A percentile compares a stretch with the other conserved stretches of the same genome.
Evolutionary conservation across 1,140 invertebrate species (phyloP).

Genomic region (Mylabris phalerata): DNA sequence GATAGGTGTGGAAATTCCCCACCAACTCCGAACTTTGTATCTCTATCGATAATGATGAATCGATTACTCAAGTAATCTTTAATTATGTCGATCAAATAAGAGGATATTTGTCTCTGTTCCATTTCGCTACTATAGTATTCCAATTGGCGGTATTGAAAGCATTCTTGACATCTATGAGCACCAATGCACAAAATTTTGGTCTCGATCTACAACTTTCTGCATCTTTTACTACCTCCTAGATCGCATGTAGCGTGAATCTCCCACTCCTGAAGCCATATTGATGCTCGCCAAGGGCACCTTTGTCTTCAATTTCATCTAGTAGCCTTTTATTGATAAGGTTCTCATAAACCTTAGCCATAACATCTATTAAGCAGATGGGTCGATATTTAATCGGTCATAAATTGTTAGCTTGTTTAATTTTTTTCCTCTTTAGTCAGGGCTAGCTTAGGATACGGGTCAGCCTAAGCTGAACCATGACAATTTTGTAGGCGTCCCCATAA

Average conservation of each 20-base stretch:
- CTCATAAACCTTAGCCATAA: slow-evolving; percentile 2
- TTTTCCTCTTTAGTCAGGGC: no score
- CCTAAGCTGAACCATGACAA: no score
- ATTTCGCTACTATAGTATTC: slow-evolving; percentile 1
- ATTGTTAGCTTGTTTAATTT: no score
- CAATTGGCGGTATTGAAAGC: not conserved
- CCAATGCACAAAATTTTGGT: no score
- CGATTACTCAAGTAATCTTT: slow-evolving; percentile 8
- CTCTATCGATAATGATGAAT: slow-evolving; percentile 4
- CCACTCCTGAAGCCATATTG: no score
- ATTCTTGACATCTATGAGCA: no score
- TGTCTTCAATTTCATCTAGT: not conserved
- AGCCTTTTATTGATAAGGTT: slow-evolving; percentile 4
- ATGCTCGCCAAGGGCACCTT: no score
- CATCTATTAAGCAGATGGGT: slow-evolving; percentile 6
- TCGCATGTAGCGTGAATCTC: no score
- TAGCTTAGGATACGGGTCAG: no score
- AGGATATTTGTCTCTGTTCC: not conserved
- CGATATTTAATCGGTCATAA: not conserved
- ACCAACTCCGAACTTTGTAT: not conserved
- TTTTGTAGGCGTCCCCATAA: no score
- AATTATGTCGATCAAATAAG: slow-evolving; percentile 9
- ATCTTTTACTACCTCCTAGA: no score
- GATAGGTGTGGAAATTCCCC: slow-evolving; percentile 30
- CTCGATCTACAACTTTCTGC: no score